Conservation (phyloP, 2,888 invertebrate genomes). For the Caenorhabditis sp. region DNA sequence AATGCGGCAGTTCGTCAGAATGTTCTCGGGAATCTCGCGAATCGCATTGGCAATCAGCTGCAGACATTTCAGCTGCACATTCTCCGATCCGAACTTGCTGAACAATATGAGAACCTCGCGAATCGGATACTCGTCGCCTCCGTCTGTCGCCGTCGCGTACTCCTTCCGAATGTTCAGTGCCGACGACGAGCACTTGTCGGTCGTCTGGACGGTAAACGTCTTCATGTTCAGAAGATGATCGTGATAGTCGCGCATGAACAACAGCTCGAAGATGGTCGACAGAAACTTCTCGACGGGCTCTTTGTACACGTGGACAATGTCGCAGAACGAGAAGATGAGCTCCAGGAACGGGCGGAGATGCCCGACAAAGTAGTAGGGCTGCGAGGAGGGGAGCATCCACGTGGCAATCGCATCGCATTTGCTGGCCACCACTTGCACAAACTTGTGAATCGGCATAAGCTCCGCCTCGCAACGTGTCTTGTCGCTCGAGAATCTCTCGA, state of each 20-base stretch:
- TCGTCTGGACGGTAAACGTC: conserved; percentile 7
- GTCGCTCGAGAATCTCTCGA: too few relatives aligned
- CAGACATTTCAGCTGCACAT: conserved; percentile 23
- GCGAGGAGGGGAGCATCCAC: conserved; percentile 3
- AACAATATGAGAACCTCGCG: not conserved
- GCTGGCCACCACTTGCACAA: conserved; percentile 15
- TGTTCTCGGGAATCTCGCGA: not conserved
- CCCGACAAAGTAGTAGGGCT: not conserved
- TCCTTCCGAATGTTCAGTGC: conserved; percentile 8
- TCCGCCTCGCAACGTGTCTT: not conserved
- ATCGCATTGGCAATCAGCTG: conserved; percentile 3
- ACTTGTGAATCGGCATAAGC: conserved; percentile 3
- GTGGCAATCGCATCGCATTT: not conserved
- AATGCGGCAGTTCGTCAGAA: conserved; percentile 21
- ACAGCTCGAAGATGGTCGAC: conserved; percentile 1
- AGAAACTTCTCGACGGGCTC: conserved; percentile 4
- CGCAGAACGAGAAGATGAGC: conserved; percentile 16
- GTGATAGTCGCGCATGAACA: not conserved
- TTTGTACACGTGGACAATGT: not conserved
- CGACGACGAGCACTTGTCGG: conserved; percentile 23
- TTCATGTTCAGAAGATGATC: not conserved
- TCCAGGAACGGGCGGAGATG: conserved; percentile 8
- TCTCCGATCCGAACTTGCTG: conserved; percentile 17
- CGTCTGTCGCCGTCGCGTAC: not conserved
- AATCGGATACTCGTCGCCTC: not conserved